phyloP scores from a whole-genome alignment of 2,888 invertebrate species.

The Apoda limacodes region DNA sequence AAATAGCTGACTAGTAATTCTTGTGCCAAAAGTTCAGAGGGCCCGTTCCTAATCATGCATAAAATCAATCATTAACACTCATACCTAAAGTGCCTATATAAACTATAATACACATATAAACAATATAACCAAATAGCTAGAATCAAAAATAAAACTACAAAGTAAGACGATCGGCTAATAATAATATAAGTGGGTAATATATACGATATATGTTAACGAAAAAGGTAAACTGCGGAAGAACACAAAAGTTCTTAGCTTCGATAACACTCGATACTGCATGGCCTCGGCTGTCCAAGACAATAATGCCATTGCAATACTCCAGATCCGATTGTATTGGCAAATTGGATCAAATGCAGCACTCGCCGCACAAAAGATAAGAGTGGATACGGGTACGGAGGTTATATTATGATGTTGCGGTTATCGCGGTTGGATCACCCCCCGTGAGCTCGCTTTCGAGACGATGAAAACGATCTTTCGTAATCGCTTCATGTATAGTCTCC shows the following conservation, averaged over 20 bases:
- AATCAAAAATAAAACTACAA: too few species aligned
- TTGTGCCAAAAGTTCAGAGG: too few species aligned
- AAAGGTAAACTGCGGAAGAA: conserved; percentile 25
- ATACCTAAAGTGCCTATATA: too few species aligned
- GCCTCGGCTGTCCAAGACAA: conserved; percentile 46
- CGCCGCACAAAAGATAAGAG: conserved; percentile 64
- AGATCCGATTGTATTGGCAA: conserved; percentile 68
- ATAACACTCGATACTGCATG: conserved; percentile 52
- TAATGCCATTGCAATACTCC: conserved; percentile 66
- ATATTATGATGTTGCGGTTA: conserved; percentile 54
- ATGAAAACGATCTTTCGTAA: conserved; percentile 32
- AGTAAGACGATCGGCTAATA: too few species aligned
- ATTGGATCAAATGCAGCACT: conserved; percentile 70
- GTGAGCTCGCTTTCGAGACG: conserved; percentile 31
- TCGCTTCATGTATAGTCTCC: conserved; percentile 31
- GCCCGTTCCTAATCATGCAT: too few species aligned
- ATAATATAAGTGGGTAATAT: too few species aligned
- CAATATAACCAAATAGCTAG: too few species aligned
- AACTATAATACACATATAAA: too few species aligned
- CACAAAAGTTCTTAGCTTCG: conserved; percentile 44
- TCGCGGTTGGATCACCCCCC: conserved; percentile 33
- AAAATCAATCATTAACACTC: too few species aligned
- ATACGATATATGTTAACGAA: too few species aligned
- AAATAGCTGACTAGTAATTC: too few species aligned
- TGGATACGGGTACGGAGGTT: conserved; percentile 39